Conservation (phyloP, 2,888 invertebrate species). For the Ellobium chinense region DNA sequence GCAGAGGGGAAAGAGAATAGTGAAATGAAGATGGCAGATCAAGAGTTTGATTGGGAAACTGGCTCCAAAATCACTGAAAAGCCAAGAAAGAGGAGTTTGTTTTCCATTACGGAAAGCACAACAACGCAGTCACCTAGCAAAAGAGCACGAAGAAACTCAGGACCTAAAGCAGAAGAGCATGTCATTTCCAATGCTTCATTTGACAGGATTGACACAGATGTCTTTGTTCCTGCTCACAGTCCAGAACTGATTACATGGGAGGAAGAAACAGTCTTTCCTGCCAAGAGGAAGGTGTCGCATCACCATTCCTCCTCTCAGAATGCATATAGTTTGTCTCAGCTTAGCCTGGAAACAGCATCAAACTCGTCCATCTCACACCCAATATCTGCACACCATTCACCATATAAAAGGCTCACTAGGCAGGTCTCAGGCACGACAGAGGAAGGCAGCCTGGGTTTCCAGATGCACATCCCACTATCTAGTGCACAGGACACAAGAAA, state of each 20-base stretch:
- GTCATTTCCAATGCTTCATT: neutral
- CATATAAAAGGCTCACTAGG: neutral
- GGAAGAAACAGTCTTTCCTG: neutral
- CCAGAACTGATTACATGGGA: neutral
- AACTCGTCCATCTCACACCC: neutral
- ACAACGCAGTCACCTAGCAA: conserved; percentile 13
- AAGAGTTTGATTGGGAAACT: neutral
- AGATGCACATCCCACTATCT: conserved; percentile 22
- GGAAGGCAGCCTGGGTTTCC: conserved; percentile 62
- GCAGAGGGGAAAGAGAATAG: neutral
- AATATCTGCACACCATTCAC: neutral
- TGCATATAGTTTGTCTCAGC: conserved; percentile 56
- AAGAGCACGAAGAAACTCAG: neutral
- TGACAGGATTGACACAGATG: neutral
- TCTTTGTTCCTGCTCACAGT: neutral
- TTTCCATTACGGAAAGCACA: neutral
- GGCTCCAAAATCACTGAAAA: neutral
- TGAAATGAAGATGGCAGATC: neutral
- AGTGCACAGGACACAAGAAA: neutral
- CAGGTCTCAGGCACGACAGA: neutral
- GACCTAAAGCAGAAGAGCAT: neutral
- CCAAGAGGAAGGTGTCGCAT: too few species aligned
- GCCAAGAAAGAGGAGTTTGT: conserved; percentile 19
- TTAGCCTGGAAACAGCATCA: neutral
- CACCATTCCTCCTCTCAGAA: conserved; percentile 54